phyloP scores from a whole-genome alignment of 2,113 vertebrate species.

The Delphinapterus leucas region DNA sequence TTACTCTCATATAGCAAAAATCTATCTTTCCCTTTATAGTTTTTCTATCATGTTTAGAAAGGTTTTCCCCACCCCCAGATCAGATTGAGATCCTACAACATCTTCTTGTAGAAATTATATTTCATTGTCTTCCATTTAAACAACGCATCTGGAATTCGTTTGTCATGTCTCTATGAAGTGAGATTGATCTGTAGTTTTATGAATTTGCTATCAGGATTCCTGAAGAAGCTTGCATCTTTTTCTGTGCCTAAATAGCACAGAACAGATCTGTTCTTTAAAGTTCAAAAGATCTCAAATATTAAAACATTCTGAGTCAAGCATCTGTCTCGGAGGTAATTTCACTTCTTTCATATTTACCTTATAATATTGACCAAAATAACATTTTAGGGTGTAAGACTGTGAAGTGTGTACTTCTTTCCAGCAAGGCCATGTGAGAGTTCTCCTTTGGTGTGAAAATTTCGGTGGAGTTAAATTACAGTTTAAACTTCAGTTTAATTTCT shows the following conservation, averaged over 20 bases:
- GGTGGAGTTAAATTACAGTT: not conserved
- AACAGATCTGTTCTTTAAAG: not conserved
- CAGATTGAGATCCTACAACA: not conserved
- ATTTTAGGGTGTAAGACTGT: not conserved
- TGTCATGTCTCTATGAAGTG: not conserved
- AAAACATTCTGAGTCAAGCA: not conserved
- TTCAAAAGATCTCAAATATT: not conserved
- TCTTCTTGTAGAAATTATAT: not conserved
- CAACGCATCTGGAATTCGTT: not conserved
- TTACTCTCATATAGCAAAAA: constrained; percentile 18
- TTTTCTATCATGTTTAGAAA: constrained; percentile 5
- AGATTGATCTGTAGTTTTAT: not conserved
- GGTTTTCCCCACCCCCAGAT: not conserved
- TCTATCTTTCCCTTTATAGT: not conserved
- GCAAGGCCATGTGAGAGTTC: not conserved
- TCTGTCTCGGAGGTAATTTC: not conserved
- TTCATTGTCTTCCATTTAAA: constrained; percentile 21
- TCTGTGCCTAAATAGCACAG: not conserved
- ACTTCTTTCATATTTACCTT: constrained; percentile 1
- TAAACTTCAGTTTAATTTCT: constrained; percentile 32
- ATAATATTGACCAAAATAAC: not conserved
- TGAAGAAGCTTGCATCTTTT: not conserved
- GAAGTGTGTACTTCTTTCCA: not conserved
- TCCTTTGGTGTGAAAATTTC: constrained; percentile 11
- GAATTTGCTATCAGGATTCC: not conserved